phyloP scores from a whole-genome alignment of 2,797 vertebrate species.

The Sebastes diploproa region DNA sequence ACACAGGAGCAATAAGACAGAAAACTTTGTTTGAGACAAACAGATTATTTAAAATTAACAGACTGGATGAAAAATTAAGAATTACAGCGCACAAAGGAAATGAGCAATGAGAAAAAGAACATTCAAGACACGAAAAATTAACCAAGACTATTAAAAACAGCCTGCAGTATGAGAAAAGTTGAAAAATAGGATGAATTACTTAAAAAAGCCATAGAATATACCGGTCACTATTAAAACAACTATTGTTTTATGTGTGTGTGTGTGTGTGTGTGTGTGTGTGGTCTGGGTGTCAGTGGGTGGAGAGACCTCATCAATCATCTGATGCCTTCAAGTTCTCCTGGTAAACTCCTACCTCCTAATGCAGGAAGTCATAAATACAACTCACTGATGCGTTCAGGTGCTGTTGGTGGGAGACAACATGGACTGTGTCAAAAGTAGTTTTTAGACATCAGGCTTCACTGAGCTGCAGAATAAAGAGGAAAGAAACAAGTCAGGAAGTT shows the following conservation, averaged over 20 bases:
- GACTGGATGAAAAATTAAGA: neutral
- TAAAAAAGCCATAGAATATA: neutral
- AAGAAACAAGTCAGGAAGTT: neutral
- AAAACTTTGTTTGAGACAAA: neutral
- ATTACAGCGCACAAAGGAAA: neutral
- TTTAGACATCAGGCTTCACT: neutral
- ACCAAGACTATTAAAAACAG: neutral
- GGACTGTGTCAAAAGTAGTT: neutral
- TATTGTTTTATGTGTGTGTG: neutral
- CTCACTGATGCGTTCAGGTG: slow-evolving; percentile 49
- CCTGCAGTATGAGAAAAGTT: neutral
- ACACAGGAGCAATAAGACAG: neutral
- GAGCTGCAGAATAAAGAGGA: neutral
- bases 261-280: neutral
- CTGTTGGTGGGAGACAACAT: neutral
- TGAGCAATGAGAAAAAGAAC: neutral
- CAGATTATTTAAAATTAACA: neutral
- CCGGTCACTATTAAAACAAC: neutral
- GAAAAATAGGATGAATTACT: neutral
- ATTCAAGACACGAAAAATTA: neutral
- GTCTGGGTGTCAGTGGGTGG: slow-evolving; percentile 5
- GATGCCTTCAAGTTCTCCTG: slow-evolving; percentile 25
- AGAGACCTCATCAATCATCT: slow-evolving; percentile 33
- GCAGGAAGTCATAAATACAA: slow-evolving; percentile 59
- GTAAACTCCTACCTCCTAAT: slow-evolving; percentile 17